These are phyloP conservation scores for Ceratoteleas bidentatus DNA, from an alignment of 1,140 invertebrate genomes.

Conservation along the genomic window DNA sequence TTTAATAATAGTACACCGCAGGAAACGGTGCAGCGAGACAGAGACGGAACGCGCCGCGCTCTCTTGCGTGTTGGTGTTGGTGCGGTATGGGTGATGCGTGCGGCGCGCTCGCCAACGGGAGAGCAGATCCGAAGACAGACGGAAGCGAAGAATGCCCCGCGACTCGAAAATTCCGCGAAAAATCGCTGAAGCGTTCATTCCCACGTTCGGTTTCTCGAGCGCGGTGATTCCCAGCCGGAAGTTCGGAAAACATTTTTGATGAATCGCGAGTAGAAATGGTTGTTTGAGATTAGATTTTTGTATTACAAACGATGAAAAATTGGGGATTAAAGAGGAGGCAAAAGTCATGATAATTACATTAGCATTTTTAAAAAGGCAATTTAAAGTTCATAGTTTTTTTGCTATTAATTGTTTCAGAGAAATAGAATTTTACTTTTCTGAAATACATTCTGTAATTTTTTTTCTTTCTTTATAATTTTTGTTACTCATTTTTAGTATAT, in stretches of 20 bases:
- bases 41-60: constrained; percentile 7
- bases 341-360: too few species aligned
- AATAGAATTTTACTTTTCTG: too few species aligned
- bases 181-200: constrained; percentile 43
- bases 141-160: constrained; percentile 43
- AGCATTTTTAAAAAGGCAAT: too few species aligned
- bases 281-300: too few species aligned
- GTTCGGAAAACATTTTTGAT: neutral
- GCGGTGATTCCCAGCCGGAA: neutral
- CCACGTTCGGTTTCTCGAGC: constrained; percentile 38
- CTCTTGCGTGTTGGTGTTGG: constrained; percentile 15
- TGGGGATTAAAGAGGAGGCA: too few species aligned
- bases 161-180: constrained; percentile 39
- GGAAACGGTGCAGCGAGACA: constrained; percentile 51
- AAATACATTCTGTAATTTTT: too few species aligned
- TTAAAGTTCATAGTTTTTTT: too few species aligned
- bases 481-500: too few species aligned
- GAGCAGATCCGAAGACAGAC: constrained; percentile 38
- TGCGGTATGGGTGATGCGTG: neutral
- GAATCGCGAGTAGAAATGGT: too few species aligned
- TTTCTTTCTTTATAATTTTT: too few species aligned
- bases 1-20: constrained; percentile 50
- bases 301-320: too few species aligned
- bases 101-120: constrained; percentile 1
- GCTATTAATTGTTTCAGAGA: too few species aligned